These are phyloP conservation scores for Orthonevra nobilis DNA, from an alignment of 2,888 invertebrate species.

Conservation along the genomic window DNA sequence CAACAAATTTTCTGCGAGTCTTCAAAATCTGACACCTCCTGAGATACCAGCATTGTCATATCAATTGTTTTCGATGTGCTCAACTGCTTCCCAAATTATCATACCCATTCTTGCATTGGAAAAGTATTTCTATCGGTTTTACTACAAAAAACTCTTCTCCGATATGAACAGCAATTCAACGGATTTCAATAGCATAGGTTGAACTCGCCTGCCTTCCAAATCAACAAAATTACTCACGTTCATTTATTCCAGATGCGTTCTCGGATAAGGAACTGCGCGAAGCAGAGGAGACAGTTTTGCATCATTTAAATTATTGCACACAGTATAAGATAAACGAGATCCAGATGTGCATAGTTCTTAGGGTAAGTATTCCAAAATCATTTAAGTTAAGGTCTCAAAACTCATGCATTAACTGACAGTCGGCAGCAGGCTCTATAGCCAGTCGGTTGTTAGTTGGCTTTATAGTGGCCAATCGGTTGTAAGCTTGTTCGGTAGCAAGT, in stretches of 20 bases:
- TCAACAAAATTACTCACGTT: no score
- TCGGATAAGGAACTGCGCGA: constrained; percentile 82
- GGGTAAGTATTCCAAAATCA: constrained; percentile 72
- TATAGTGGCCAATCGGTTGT: no score
- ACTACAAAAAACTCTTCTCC: constrained; percentile 78
- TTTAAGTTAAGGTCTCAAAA: no score
- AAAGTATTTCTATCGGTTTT: constrained; percentile 81
- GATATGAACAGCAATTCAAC: constrained; percentile 78
- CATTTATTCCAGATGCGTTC: constrained; percentile 79
- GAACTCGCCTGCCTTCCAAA: no score
- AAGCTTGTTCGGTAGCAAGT: no score
- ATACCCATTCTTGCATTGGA: constrained; percentile 81
- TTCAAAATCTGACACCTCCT: constrained; percentile 82
- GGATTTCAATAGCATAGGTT: constrained; percentile 79
- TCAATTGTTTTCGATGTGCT: constrained; percentile 83
- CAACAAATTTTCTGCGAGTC: constrained; percentile 81
- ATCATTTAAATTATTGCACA: constrained; percentile 81
- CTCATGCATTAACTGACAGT: no score
- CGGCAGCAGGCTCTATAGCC: no score
- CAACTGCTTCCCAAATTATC: constrained; percentile 76
- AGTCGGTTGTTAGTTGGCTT: no score
- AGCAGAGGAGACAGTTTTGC: constrained; percentile 83
- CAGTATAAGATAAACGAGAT: constrained; percentile 78
- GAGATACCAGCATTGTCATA: constrained; percentile 84
- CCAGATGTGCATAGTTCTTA: constrained; percentile 75